Evolutionary conservation across 2,888 invertebrate genomes (phyloP), one percentile per base, ranked within the genome.

Genomic region (Argyra leucocephala): DNA sequence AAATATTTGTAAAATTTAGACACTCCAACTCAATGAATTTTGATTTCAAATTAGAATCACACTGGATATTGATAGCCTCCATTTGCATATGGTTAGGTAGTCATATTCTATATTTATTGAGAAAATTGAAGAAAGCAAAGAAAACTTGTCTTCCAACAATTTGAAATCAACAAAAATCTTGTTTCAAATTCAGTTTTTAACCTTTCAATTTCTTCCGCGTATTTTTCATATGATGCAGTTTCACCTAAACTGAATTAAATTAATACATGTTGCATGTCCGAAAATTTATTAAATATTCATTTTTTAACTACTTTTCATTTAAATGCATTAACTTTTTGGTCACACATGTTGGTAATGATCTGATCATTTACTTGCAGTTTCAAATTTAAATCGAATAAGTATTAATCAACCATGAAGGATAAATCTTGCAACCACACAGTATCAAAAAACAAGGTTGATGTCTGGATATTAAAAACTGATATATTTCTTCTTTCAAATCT

Each of bases 281-380:
- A 64, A 67, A 68, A 36, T 67, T 65, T 61, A 57, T 64, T 64
- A 67, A 65, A 68, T 65, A 36, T 36, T 64, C 66, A 61, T 62
- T 67, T 67, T 64, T 62, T 63, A 67, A 63, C 64, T 63, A 63
- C 57, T 65, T 67, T 69, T 68, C 68, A 69, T 68, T 69, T 66
- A 63, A 69, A 67, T 68, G 67, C 69, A 63, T 70, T 68, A 68
- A 70, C 64, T 66, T 67, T n/a, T n/a, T n/a, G 59, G 66, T 68
- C 67, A 65, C 63, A 69, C 67, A 70, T 68, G 65, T 68, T 69
- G 23, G 66, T 68, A 66, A 70, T 68, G 64, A 70, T 66, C 66
- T 69, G 62, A 67, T 67, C 61, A 57, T 65, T 67, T 62, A 62
- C 69, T 66, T 69, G 68, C 64, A 69, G 63, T 65, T 65, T 66